Base-by-base conservation (phyloP, 1,140 invertebrate species). In the Trachelipus rathkii region DNA sequence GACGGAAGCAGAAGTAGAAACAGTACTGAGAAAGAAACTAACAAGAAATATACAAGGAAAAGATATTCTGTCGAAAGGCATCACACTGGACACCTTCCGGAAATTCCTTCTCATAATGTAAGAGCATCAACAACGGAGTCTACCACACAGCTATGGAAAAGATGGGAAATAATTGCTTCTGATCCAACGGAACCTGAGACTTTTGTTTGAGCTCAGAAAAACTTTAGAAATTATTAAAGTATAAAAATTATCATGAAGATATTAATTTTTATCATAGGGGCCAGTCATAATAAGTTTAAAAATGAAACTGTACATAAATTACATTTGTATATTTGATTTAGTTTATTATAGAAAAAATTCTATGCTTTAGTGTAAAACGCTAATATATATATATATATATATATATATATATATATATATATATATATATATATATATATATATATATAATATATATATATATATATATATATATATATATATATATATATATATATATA, bases 81-180 rank as follows among this genome's bases (percentile, higher is more conserved):
- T 83, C 87, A 86, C 50, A 90, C 89, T 0, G 87, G 86, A 46
- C 89, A 89, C 76, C 88, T 90, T 77, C 88, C 88, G 44, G 87
- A 88, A 15, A 78, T 76, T 4, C 1, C 50, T 60, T 60, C 50
- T 15, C 11, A 60, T 60, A 60, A 72, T 15, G 72, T 79, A 73
- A 72, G 76, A 43, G 83, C 79, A 77, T 85, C 77, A 84, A 84
- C 73, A 82, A 80, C 82, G 82, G 74, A 82, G 78, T 23, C 33
- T 10, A 44, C 81, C 43, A 86, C 85, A 45, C 87, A 88, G 23
- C 87, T 92, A 2, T 93, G 92, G 87, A 93, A 93, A 84, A 87
- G 92, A 67, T 88, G 91, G 71, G 92, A 93, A 84, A 85, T 94
- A 43, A 94, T 93, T 82, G 91, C 92, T 5, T 93, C 92, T 84